Base-by-base conservation (phyloP, 2,113 vertebrate genomes). In the Ciconia maguari region DNA sequence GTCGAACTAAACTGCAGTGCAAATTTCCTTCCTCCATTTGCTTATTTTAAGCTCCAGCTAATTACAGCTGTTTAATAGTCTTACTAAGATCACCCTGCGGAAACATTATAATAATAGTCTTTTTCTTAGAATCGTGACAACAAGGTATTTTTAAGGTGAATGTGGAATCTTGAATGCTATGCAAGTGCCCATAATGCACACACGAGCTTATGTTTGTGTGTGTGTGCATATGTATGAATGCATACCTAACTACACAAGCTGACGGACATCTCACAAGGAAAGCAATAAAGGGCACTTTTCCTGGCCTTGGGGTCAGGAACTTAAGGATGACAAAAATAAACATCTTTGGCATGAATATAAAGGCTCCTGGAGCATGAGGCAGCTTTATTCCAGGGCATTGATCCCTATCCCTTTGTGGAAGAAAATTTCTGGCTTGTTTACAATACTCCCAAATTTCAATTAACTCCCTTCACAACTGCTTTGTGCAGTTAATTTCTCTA, bases 251-350 rank as follows among this genome's bases (percentile, higher is more conserved):
- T 49, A 41, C 32, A 57, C 16, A 57, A 86, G 34, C 57, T 86
- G 51, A 49, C 2, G 8, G 49, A 58, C 17, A n/a, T 61, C 25
- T 89, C 82, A 66, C 48, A 44, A 82, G 57, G 71, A 94, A 80
- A 94, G 91, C 78, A 71, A 54, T 36, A 75, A 80, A 86, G 49
- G 86, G 24, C n/a, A 92, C 34, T 95, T 97, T 93, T 86, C 49
- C 60, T 89, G 44, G 68, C 57, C 64, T 91, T 77, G n/a, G 32
- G 20, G 70, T 80, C 38, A 88, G 80, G 55, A 94, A 83, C 86
- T 96, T 93, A 93, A 94, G 66, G 54, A 83, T 58, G 71, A 88
- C 51, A 83, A 96, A 97, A 95, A 84, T 87, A 93, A 93, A 74
- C 57, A 36, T 49, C 14, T 79, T 55, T 49, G 32, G 29, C 24